Percentiles rank a stretch among this genome's conserved stretches.
Conservation (phyloP, 2,797 vertebrate genomes). For the Cephalopachus bancanus region DNA sequence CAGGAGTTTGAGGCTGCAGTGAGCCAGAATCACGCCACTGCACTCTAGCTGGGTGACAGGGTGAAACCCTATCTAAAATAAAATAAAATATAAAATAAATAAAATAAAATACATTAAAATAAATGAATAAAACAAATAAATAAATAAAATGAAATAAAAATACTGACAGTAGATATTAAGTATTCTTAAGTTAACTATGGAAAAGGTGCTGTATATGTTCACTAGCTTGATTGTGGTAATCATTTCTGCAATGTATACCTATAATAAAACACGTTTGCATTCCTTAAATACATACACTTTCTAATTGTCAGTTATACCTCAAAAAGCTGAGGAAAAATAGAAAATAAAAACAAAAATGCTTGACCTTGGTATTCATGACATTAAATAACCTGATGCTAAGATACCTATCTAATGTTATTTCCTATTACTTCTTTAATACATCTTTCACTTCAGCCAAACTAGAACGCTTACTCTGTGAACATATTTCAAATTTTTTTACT, state of each 20-base stretch:
- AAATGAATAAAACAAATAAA: neutral
- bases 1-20: too few species aligned
- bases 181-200: neutral
- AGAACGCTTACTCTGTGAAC: conserved; percentile 53
- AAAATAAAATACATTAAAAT: too few species aligned
- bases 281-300: neutral
- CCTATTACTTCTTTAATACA: conserved; percentile 7
- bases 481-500: conserved; percentile 11
- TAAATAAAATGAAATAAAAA: conserved; percentile 41
- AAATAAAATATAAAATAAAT: too few species aligned
- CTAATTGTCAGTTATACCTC: neutral
- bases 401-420: conserved; percentile 31
- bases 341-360: conserved; percentile 22
- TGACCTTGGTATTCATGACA: conserved; percentile 4
- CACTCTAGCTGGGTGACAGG: too few species aligned
- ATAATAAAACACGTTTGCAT: neutral
- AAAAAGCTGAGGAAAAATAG: neutral
- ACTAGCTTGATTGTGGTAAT: neutral
- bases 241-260: neutral
- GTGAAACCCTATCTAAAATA: too few species aligned
- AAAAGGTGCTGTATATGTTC: neutral
- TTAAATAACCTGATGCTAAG: conserved; percentile 16
- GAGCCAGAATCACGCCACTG: too few species aligned
- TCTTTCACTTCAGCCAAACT: conserved; percentile 26
- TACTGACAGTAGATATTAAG: neutral